A percentile compares a stretch with the other conserved stretches of the same genome.
phyloP scores from a whole-genome alignment of 2,113 vertebrate species.

The Felis catus region F.catus_Fca126_mat1.0 CM031412.1:95635501-95636000 shows the following conservation, averaged over 20 bases:
- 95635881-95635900: too few species aligned
- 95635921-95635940: too few species aligned
- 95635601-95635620: not conserved
- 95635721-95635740: not conserved
- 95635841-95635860: too few species aligned
- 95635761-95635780: too few species aligned
- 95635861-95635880: too few species aligned
- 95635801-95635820: too few species aligned
- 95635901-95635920: too few species aligned
- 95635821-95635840: too few species aligned
- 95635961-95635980: too few species aligned
- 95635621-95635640: not conserved
- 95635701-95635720: not conserved
- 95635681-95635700: not conserved
- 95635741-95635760: too few species aligned
- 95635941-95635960: too few species aligned
- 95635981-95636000: not conserved
- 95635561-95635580: not conserved
- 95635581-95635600: not conserved
- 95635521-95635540: not conserved
- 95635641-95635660: not conserved
- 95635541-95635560: not conserved
- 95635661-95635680: not conserved
- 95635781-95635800: too few species aligned
- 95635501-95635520: slow-evolving; percentile 1